A percentile compares a stretch with the other conserved stretches of the same genome.
phyloP scores from a whole-genome alignment of 2,797 vertebrate genomes.

The Glossophaga mutica region DNA sequence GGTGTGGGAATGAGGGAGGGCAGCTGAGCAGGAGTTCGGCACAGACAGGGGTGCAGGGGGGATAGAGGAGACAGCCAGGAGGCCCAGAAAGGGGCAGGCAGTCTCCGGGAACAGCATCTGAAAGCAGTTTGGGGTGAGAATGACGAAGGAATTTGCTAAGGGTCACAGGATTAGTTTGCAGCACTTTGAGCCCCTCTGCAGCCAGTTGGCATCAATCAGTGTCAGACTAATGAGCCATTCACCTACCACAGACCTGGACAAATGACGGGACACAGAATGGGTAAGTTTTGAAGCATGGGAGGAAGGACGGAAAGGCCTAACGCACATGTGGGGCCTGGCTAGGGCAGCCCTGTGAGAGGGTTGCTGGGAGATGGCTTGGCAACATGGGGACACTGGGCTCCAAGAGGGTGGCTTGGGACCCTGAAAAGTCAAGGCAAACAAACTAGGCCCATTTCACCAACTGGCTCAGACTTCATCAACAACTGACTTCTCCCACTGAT shows the following conservation, averaged over 20 bases:
- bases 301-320: background rate
- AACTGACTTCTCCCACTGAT: background rate
- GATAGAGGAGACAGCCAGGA: background rate
- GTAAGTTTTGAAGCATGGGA: background rate
- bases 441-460: background rate
- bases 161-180: background rate
- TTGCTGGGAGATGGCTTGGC: background rate
- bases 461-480: background rate
- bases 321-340: too few species aligned
- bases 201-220: background rate
- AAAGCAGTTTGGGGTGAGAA: background rate
- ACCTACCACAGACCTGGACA: background rate
- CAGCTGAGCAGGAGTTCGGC: background rate
- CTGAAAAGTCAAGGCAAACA: background rate
- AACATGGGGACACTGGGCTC: background rate
- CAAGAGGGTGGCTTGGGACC: too few species aligned
- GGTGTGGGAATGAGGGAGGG: background rate
- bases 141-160: background rate
- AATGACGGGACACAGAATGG: background rate
- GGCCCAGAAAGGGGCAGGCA: background rate
- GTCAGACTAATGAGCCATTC: background rate
- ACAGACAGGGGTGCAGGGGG: background rate
- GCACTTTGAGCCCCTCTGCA: background rate
- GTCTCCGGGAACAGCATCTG: background rate
- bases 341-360: background rate